These are phyloP conservation scores for Herpetotheres cachinnans DNA, from an alignment of 2,113 vertebrate species.

Conservation along the genomic window DNA sequence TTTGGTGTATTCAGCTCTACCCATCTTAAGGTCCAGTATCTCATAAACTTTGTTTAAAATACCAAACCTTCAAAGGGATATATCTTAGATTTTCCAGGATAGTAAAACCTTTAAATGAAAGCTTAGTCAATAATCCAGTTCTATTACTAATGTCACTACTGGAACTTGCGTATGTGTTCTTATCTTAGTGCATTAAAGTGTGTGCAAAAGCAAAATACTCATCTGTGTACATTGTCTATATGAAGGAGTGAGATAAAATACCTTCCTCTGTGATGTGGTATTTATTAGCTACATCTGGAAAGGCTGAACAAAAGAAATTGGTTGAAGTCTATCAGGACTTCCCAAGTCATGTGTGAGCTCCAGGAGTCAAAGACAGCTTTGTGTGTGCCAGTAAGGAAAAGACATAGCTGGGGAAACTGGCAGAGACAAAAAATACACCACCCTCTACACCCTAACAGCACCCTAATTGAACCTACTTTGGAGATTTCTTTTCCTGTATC, in stretches of 20 bases:
- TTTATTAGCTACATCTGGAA: slow-evolving; percentile 17
- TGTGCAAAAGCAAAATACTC: not conserved
- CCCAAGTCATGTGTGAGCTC: not conserved
- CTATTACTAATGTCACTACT: not conserved
- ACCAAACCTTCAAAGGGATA: not conserved
- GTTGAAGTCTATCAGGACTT: not conserved
- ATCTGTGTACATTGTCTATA: not conserved
- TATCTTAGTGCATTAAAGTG: not conserved
- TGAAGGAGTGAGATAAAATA: not conserved
- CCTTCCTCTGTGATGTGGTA: not conserved
- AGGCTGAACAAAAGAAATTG: not conserved
- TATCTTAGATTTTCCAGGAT: not conserved
- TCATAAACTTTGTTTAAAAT: slow-evolving; percentile 4
- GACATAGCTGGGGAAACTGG: not conserved
- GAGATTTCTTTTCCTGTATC: not conserved
- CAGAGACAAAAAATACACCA: not conserved
- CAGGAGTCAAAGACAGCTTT: not conserved
- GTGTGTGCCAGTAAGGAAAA: not conserved
- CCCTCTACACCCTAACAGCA: not conserved
- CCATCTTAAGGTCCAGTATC: not conserved
- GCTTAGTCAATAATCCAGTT: not conserved
- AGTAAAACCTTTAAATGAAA: not conserved
- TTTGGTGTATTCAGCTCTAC: not conserved
- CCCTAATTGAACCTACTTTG: not conserved
- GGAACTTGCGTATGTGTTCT: not conserved